Evolutionary conservation across 2,797 vertebrate genomes (phyloP).

Genomic region (Yasuhikotakia modesta): DNA sequence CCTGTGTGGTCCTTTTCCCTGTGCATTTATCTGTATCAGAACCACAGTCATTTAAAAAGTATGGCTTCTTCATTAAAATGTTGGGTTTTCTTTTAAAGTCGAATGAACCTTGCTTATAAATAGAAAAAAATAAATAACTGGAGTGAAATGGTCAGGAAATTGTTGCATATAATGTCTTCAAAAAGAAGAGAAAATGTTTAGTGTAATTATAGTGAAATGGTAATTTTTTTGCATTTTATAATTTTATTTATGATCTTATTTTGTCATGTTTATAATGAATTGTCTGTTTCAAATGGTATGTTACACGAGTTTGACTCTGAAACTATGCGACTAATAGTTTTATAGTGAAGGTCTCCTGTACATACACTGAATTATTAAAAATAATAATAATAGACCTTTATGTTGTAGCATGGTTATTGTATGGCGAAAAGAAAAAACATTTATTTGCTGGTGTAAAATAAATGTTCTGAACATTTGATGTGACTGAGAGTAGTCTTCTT

Average conservation of each 20-base stretch:
- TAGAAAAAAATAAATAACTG: constrained; percentile 56
- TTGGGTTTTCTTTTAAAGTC: constrained; percentile 72
- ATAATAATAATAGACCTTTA: constrained; percentile 78
- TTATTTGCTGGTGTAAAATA: constrained; percentile 96
- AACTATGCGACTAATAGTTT: constrained; percentile 79
- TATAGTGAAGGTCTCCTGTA: constrained; percentile 83
- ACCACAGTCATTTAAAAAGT: constrained; percentile 73
- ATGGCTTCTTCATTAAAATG: constrained; percentile 77
- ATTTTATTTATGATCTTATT: constrained; percentile 73
- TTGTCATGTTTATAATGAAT: constrained; percentile 80
- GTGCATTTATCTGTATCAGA: constrained; percentile 73
- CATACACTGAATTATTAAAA: constrained; percentile 78
- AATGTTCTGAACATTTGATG: constrained; percentile 89
- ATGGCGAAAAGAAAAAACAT: constrained; percentile 86
- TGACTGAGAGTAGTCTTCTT: constrained; percentile 46
- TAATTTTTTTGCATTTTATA: constrained; percentile 74
- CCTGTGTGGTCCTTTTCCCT: constrained; percentile 73
- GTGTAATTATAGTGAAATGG: constrained; percentile 81
- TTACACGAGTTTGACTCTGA: constrained; percentile 85
- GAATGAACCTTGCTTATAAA: constrained; percentile 75
- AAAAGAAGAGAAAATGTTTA: constrained; percentile 72
- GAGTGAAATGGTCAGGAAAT: constrained; percentile 71
- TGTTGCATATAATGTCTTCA: constrained; percentile 63
- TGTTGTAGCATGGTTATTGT: constrained; percentile 90
- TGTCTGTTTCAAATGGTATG: constrained; percentile 79